Percentiles rank a stretch among this genome's conserved stretches.
Evolutionary conservation across 2,797 vertebrate genomes (phyloP).

Genomic region (Nyctibius grandis): DNA sequence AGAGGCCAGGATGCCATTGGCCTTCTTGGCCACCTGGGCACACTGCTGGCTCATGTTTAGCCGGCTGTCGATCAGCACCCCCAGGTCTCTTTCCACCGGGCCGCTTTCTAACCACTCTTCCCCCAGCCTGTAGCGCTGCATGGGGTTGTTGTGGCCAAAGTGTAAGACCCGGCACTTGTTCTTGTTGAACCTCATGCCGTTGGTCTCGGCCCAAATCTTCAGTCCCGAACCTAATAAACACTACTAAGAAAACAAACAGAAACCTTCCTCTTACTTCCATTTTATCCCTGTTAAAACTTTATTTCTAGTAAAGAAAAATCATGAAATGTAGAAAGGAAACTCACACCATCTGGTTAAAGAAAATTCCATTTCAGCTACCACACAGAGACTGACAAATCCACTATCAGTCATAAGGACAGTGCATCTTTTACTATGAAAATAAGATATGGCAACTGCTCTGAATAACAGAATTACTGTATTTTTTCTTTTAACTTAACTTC

Average conservation of each 20-base stretch:
- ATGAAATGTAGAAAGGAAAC: not conserved
- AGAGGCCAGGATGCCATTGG: too few relatives aligned
- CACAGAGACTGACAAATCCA: not conserved
- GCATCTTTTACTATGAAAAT: not conserved
- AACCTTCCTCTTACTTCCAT: not conserved
- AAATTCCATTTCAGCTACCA: constrained; percentile 33
- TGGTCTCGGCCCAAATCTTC: too few relatives aligned
- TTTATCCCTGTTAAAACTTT: not conserved
- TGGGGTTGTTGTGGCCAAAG: too few relatives aligned
- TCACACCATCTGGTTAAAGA: not conserved
- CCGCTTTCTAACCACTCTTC: too few relatives aligned
- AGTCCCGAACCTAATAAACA: not conserved
- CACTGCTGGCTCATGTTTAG: too few relatives aligned
- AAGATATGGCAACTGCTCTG: not conserved
- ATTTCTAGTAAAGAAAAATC: not conserved
- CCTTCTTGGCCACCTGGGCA: too few relatives aligned
- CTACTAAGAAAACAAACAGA: not conserved
- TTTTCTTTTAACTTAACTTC: constrained; percentile 23
- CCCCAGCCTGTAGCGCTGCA: too few relatives aligned
- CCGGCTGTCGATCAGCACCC: too few relatives aligned
- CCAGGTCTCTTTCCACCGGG: too few relatives aligned
- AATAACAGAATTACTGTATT: not conserved
- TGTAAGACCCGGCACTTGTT: too few relatives aligned
- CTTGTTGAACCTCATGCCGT: too few relatives aligned
- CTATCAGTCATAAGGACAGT: constrained; percentile 13